phyloP scores from a whole-genome alignment of 2,113 vertebrate genomes.

The Eurystomus gularis region DNA sequence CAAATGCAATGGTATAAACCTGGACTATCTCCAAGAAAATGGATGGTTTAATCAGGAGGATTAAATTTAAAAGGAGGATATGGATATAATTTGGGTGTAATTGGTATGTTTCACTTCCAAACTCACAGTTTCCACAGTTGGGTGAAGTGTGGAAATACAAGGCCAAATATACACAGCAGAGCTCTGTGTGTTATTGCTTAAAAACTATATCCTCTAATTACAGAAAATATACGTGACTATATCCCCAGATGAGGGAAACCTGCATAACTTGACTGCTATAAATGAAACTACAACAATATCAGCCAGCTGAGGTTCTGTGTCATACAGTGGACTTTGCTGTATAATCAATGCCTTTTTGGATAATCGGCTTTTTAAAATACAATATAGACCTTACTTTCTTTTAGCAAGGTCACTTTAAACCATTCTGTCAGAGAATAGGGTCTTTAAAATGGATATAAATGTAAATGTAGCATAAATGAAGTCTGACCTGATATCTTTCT shows the following conservation, averaged over 20 bases:
- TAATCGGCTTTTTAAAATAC: background rate
- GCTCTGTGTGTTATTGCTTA: background rate
- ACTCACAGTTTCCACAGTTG: background rate
- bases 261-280: background rate
- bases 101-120: background rate
- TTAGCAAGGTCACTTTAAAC: background rate
- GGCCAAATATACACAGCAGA: background rate
- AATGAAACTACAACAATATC: background rate
- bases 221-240: background rate
- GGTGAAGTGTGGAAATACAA: background rate
- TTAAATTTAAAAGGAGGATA: background rate
- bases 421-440: background rate
- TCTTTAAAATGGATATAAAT: background rate
- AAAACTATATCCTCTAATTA: conserved; percentile 7
- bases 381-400: background rate
- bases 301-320: conserved; percentile 1
- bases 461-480: background rate
- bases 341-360: conserved; percentile 37
- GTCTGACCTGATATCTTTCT: background rate
- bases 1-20: background rate
- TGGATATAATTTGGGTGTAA: background rate
- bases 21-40: background rate
- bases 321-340: background rate
- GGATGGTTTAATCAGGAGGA: background rate
- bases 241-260: background rate